Evolutionary conservation across 2,888 invertebrate genomes (phyloP).

Genomic region (Lordiphosa andalusiaca): DNA sequence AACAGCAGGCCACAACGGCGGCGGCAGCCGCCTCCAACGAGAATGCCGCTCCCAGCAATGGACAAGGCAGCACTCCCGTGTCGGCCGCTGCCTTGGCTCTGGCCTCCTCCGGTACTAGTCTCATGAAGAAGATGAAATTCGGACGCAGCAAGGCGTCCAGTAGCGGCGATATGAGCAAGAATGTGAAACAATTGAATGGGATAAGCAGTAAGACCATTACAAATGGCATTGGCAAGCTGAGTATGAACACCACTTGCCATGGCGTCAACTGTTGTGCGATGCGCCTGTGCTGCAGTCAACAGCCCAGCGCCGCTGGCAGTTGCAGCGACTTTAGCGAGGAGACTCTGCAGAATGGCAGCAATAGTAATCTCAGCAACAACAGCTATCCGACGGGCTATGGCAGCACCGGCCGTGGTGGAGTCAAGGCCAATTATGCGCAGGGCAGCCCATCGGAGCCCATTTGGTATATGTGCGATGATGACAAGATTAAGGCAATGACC

Average conservation of each 20-base stretch:
- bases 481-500: slow-evolving; percentile 89
- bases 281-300: slow-evolving; percentile 74
- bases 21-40: slow-evolving; percentile 37
- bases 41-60: slow-evolving; percentile 56
- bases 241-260: slow-evolving; percentile 81
- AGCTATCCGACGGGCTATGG: slow-evolving; percentile 76
- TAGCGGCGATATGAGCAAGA: slow-evolving; percentile 80
- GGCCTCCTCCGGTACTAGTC: slow-evolving; percentile 75
- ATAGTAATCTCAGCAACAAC: slow-evolving; percentile 58
- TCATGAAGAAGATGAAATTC: slow-evolving; percentile 80
- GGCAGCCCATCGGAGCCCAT: slow-evolving; percentile 77
- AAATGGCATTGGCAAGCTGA: slow-evolving; percentile 79
- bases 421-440: slow-evolving; percentile 49
- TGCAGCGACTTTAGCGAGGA: slow-evolving; percentile 76
- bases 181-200: slow-evolving; percentile 79
- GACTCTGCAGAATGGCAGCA: slow-evolving; percentile 71
- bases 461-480: slow-evolving; percentile 95
- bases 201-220: slow-evolving; percentile 76
- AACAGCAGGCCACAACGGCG: slow-evolving; percentile 37
- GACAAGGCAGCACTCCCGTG: slow-evolving; percentile 61
- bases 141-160: slow-evolving; percentile 80
- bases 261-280: slow-evolving; percentile 84
- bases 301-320: slow-evolving; percentile 45
- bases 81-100: slow-evolving; percentile 72
- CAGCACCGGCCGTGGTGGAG: slow-evolving; percentile 76